phyloP scores from a whole-genome alignment of 2,797 vertebrate genomes.

The Peromyscus attwateri region DNA sequence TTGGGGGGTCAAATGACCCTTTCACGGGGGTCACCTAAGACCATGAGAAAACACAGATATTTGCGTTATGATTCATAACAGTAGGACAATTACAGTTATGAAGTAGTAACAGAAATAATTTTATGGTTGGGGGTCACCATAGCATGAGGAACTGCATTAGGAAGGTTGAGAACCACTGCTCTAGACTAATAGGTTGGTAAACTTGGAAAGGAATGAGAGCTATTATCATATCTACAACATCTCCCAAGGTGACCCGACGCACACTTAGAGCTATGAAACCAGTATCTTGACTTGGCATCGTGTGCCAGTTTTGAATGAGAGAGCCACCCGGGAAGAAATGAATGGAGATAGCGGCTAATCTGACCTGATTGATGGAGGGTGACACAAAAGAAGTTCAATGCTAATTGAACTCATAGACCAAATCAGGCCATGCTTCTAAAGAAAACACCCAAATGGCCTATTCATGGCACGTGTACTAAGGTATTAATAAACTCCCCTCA shows the following conservation, averaged over 20 bases:
- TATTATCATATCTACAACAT: neutral
- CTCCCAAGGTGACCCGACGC: neutral
- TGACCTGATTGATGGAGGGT: neutral
- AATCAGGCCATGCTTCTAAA: neutral
- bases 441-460: neutral
- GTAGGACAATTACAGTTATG: neutral
- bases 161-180: neutral
- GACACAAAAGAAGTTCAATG: neutral
- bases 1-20: neutral
- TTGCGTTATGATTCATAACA: neutral
- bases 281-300: neutral
- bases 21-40: neutral
- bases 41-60: neutral
- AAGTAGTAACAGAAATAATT: neutral
- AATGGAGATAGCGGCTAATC: neutral
- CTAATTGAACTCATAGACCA: slow-evolving; percentile 18
- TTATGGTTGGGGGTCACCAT: neutral
- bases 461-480: slow-evolving; percentile 30
- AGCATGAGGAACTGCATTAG: neutral
- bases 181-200: neutral
- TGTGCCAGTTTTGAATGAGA: neutral
- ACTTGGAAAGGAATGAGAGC: neutral
- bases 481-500: slow-evolving; percentile 47
- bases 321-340: neutral
- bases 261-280: neutral